Conservation (phyloP, 2,113 vertebrate species). For the Ia io region DNA sequence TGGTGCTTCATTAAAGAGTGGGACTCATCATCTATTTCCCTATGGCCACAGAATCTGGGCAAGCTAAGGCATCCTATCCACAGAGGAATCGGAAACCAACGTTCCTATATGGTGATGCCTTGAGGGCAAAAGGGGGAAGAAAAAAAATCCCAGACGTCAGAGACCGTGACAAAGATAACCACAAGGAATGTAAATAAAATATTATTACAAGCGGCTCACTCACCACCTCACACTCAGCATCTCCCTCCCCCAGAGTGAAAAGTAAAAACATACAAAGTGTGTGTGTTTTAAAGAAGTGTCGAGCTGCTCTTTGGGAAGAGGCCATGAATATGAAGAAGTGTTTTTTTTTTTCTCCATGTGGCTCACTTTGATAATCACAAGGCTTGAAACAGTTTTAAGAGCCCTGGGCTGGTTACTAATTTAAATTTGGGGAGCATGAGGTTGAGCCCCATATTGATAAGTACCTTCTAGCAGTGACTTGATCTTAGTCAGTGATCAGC, state of each 20-base stretch:
- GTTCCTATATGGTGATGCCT: background rate
- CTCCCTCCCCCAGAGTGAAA: background rate
- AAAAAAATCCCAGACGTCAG: background rate
- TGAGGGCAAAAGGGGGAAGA: background rate
- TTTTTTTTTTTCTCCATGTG: background rate
- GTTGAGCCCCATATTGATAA: background rate
- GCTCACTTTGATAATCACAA: background rate
- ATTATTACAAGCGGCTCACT: conserved; percentile 15
- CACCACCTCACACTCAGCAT: background rate
- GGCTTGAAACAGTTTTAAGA: background rate
- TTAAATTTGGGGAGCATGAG: background rate
- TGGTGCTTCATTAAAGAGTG: too few species aligned
- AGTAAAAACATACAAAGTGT: conserved; percentile 12
- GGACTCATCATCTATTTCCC: background rate
- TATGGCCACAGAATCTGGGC: background rate
- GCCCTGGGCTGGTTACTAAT: background rate
- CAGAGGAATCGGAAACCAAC: background rate
- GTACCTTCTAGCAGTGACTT: background rate
- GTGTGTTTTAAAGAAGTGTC: background rate
- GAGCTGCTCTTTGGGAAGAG: background rate
- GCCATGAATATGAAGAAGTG: background rate
- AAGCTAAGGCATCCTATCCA: background rate
- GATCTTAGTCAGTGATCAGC: background rate
- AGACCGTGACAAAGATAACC: conserved; percentile 45
- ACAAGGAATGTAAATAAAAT: conserved; percentile 53